Evolutionary conservation across 2,113 vertebrate genomes (phyloP).

Genomic region (Dryoscopus gambensis): DNA sequence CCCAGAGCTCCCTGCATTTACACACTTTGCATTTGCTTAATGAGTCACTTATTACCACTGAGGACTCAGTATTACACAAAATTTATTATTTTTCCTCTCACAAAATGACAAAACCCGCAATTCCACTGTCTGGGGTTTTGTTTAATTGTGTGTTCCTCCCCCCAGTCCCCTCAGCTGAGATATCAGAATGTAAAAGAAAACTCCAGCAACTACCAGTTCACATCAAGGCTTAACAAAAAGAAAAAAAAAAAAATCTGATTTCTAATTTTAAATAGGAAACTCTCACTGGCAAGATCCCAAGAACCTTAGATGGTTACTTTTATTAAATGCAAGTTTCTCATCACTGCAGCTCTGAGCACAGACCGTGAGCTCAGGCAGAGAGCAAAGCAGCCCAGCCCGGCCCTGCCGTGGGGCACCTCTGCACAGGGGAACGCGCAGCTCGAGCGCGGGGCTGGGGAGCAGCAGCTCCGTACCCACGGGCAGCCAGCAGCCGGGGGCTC

Average conservation of each 20-base stretch:
- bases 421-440: background rate
- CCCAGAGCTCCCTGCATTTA: accelerated
- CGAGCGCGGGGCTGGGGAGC: background rate
- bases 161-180: background rate
- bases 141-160: background rate
- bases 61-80: background rate
- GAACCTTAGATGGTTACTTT: background rate
- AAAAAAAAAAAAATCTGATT: background rate
- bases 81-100: background rate
- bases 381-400: background rate
- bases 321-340: background rate
- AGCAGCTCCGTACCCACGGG: background rate
- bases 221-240: background rate
- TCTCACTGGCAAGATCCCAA: constrained; percentile 30
- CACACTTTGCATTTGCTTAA: background rate
- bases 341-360: background rate
- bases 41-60: background rate
- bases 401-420: accelerated
- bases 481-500: background rate
- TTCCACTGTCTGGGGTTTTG: background rate
- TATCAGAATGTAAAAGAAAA: background rate
- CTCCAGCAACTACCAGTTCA: background rate
- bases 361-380: background rate
- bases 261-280: constrained; percentile 48
- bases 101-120: background rate